Base-by-base conservation (phyloP, 1,140 invertebrate species). In the Drosophila persimilis region DNA sequence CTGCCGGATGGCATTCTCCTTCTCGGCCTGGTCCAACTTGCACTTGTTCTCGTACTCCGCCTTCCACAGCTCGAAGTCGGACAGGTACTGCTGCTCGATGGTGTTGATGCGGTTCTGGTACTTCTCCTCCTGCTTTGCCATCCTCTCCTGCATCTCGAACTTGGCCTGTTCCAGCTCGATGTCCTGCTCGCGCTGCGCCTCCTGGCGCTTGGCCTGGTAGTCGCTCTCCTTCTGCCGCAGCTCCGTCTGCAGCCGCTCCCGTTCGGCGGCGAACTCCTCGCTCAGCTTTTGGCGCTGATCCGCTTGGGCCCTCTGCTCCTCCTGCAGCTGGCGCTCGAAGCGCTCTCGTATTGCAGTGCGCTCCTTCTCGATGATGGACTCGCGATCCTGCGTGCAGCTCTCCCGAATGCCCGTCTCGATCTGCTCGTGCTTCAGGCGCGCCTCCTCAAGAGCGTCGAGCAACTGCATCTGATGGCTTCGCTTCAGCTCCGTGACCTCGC, bases 21-120 rank as follows among this genome's bases (percentile, higher is more conserved):
- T 93, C 60, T 94, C 93, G 22, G 91, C 81, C 5, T 95, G 86
- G 15, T 92, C 90, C 35, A 91, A 50, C 6, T 92, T 93, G 72
- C 94, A 92, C 66, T 94, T 92, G 65, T 93, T 94, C 57, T 93
- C 93, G 69, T 93, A 94, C 88, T 89, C 94, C 76, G 78, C 92
- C 92, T 90, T 95, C 94, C 46, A 92, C 65, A 90, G 93, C 91
- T 59, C 93, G 70, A 53, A 92, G 90, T 90, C 94, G 90, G 83
- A 93, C 91, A 65, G 94, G 65, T 66, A 92, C 88, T 90, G 93
- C 92, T 65, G 94, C 76, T 88, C 95, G 92, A 80, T 90, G 90
- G 79, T 94, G 77, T 76, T 94, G 84, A 89, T 90, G 54, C 93
- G 86, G 52, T 88, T 91, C 54, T 89, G 90, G 52, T 91, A 89